Conservation (phyloP, 2,888 invertebrate genomes). For the Drosophila mimetica region DNA sequence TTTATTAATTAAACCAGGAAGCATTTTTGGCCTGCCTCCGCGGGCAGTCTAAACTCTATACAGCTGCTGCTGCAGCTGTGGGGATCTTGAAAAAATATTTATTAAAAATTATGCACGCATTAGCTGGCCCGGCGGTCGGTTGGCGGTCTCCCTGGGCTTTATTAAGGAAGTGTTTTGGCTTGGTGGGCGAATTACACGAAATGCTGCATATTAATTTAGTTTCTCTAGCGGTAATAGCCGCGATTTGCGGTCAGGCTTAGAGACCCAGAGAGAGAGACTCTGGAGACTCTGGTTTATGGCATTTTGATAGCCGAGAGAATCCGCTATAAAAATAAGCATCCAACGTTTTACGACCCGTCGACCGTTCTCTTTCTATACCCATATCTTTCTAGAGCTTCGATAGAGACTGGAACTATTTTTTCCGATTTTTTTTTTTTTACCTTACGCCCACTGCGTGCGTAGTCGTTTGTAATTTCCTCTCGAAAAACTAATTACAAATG, state of each 20-base stretch:
- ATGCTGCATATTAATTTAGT: slow-evolving; percentile 69
- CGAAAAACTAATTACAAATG: slow-evolving; percentile 67
- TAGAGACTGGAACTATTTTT: slow-evolving; percentile 20
- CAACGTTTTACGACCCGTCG: slow-evolving; percentile 39
- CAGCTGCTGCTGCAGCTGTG: slow-evolving; percentile 51
- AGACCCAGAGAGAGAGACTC: slow-evolving; percentile 28
- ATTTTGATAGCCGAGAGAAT: slow-evolving; percentile 58
- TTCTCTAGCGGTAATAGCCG: slow-evolving; percentile 47
- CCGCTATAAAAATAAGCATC: slow-evolving; percentile 56
- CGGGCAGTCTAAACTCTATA: slow-evolving; percentile 23
- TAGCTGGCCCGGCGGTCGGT: slow-evolving; percentile 50
- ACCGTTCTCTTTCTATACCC: slow-evolving; percentile 10
- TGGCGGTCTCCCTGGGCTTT: slow-evolving; percentile 32
- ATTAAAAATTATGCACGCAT: slow-evolving; percentile 80
- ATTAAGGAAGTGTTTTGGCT: slow-evolving; percentile 74
- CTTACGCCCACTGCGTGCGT: slow-evolving; percentile 57
- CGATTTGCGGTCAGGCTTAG: slow-evolving; percentile 39
- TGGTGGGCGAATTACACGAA: slow-evolving; percentile 70
- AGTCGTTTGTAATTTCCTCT: slow-evolving; percentile 68
- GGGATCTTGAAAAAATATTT: slow-evolving; percentile 77
- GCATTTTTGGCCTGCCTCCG: slow-evolving; percentile 62
- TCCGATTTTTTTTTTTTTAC: slow-evolving; percentile 23
- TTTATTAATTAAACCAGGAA: slow-evolving; percentile 82
- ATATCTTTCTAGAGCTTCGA: not conserved
- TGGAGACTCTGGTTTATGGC: slow-evolving; percentile 67